Percentiles rank a stretch among this genome's conserved stretches.
These are phyloP conservation scores for Delphinapterus leucas DNA, from an alignment of 2,113 vertebrate species.

Conservation along the genomic window DNA sequence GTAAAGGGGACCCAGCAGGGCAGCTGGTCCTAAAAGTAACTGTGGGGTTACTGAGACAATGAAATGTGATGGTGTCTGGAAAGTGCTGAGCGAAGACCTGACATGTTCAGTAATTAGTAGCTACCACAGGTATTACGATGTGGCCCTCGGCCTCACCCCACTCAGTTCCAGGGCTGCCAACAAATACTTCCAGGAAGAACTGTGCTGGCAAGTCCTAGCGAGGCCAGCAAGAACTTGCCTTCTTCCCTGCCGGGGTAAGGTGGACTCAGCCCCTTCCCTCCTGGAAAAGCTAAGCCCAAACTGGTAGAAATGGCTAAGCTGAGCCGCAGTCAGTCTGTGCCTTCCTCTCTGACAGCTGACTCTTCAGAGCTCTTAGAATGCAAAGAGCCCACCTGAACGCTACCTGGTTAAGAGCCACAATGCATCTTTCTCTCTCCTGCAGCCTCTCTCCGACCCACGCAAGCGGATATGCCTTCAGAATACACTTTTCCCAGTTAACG, in stretches of 20 bases:
- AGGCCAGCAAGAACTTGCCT: neutral
- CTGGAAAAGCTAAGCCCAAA: neutral
- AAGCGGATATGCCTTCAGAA: neutral
- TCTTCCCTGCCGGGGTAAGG: no score
- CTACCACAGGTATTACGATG: neutral
- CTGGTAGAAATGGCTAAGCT: neutral
- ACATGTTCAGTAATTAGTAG: neutral
- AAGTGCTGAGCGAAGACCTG: neutral
- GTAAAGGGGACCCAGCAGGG: neutral
- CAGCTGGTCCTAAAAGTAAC: neutral
- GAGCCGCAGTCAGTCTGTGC: neutral
- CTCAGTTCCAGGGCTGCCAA: neutral
- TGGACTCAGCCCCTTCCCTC: neutral
- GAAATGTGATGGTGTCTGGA: neutral
- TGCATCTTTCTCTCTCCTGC: neutral
- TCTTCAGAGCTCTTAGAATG: neutral
- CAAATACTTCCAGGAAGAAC: neutral
- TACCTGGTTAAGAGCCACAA: neutral
- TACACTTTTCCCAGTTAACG: neutral
- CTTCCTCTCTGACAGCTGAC: neutral
- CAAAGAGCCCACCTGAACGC: neutral
- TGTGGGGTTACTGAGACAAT: neutral
- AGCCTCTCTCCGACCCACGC: accelerated
- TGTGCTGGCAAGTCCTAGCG: neutral
- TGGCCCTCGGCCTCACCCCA: neutral